Conservation (phyloP, 2,113 vertebrate genomes). For the Corythornis vintsioides region DNA sequence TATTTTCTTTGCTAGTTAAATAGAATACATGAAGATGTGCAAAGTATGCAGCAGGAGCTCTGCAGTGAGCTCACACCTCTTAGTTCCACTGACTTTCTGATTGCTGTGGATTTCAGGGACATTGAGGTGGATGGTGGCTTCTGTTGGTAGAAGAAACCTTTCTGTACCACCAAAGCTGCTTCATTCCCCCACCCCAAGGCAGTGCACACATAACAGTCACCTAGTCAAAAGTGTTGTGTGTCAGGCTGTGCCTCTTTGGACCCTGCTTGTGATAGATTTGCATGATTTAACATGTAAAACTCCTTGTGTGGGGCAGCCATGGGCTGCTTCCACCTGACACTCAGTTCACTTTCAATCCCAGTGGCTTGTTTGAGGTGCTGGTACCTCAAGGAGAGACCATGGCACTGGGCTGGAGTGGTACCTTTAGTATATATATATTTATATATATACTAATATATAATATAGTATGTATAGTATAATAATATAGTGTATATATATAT, state of each 20-base stretch:
- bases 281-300: not conserved
- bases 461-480: too few relatives aligned
- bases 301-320: not conserved
- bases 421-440: not conserved
- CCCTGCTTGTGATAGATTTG: not conserved
- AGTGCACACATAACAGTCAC: not conserved
- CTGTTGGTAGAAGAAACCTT: constrained; percentile 48
- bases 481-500: too few relatives aligned
- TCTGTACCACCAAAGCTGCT: not conserved
- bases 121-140: constrained; percentile 85
- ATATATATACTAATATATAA: too few relatives aligned
- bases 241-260: not conserved
- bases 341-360: not conserved
- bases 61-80: constrained; percentile 82
- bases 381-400: not conserved
- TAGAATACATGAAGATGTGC: not conserved
- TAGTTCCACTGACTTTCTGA: constrained; percentile 81
- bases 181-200: not conserved
- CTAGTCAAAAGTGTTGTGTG: accelerated
- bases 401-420: not conserved
- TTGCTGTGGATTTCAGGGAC: constrained; percentile 89
- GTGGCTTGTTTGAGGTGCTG: not conserved
- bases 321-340: not conserved
- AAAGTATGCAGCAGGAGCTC: not conserved
- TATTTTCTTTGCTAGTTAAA: not conserved